Conservation (phyloP, 2,113 vertebrate species). For the Aplodontia rufa region DNA sequence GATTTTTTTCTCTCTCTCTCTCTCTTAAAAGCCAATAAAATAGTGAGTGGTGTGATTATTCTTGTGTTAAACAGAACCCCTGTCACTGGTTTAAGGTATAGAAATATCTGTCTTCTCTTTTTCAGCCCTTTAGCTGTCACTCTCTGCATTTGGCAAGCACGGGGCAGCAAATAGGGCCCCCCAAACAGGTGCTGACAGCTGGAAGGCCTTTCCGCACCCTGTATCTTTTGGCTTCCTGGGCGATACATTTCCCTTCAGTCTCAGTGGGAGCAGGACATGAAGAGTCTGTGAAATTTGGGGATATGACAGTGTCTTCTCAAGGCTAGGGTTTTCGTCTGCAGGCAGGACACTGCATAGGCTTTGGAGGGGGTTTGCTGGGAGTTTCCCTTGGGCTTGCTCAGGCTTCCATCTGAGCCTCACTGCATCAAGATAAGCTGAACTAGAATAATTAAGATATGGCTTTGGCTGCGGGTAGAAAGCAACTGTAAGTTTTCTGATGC, state of each 20-base stretch:
- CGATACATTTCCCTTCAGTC: background rate
- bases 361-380: background rate
- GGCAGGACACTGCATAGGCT: background rate
- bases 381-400: rapidly evolving
- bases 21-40: too few relatives aligned
- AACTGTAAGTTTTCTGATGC: background rate
- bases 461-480: background rate
- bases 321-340: background rate
- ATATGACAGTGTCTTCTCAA: background rate
- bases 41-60: background rate
- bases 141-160: background rate
- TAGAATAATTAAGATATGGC: background rate
- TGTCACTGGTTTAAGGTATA: background rate
- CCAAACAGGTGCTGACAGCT: background rate
- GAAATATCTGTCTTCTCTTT: background rate
- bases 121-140: background rate
- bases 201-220: background rate
- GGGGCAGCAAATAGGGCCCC: background rate
- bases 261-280: background rate
- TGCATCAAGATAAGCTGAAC: background rate
- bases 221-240: background rate
- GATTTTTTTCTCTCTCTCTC: too few relatives aligned
- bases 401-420: background rate
- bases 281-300: background rate
- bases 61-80: background rate